phyloP scores from a whole-genome alignment of 2,113 vertebrate genomes.

The Gallinago media region DNA sequence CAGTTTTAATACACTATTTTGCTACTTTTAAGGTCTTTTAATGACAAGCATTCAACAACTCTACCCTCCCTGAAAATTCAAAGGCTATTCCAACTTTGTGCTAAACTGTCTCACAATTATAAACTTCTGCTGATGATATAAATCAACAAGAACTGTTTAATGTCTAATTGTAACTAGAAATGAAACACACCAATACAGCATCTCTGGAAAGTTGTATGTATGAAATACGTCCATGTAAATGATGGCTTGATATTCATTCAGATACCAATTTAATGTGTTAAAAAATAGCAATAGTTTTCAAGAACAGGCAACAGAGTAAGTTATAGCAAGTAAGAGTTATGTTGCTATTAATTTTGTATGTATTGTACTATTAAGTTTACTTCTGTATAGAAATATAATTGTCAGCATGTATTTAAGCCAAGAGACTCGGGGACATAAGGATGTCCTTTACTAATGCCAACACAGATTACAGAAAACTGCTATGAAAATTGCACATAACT shows the following conservation, averaged over 20 bases:
- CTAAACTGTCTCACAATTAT: neutral
- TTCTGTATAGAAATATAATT: slow-evolving; percentile 32
- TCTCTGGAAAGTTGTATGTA: neutral
- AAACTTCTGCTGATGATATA: neutral
- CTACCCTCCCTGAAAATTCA: neutral
- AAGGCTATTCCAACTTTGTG: neutral
- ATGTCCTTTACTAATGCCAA: slow-evolving; percentile 22
- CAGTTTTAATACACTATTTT: neutral
- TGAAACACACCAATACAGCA: neutral
- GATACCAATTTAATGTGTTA: neutral
- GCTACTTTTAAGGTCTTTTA: neutral
- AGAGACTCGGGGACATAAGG: neutral
- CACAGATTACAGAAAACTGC: slow-evolving; percentile 13
- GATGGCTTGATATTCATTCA: neutral
- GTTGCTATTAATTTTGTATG: neutral
- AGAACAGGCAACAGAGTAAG: neutral
- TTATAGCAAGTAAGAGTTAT: neutral
- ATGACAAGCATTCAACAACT: neutral
- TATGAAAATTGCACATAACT: neutral
- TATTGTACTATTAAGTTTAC: slow-evolving; percentile 15
- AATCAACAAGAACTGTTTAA: neutral
- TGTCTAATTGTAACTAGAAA: neutral
- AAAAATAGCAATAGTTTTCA: neutral
- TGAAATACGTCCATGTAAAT: neutral
- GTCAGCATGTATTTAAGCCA: neutral